These are phyloP conservation scores for Ciconia stormi DNA, from an alignment of 2,113 vertebrate genomes.

Conservation along the genomic window DNA sequence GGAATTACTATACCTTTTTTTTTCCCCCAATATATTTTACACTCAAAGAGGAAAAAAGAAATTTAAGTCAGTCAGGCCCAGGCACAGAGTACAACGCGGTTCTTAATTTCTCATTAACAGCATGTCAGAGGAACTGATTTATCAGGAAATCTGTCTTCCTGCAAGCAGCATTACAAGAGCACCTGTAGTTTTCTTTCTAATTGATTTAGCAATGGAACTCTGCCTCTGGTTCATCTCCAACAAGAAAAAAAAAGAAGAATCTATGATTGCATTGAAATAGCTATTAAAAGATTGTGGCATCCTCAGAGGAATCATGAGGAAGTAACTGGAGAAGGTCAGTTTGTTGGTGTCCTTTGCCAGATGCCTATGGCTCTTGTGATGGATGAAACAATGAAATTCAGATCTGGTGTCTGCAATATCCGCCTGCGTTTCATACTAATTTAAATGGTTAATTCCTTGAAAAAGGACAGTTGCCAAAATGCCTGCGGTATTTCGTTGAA, in stretches of 20 bases:
- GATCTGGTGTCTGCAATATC: neutral
- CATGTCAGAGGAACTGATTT: conserved; percentile 48
- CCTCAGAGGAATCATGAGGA: neutral
- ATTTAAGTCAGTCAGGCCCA: neutral
- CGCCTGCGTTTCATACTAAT: neutral
- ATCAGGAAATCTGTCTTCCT: conserved; percentile 42
- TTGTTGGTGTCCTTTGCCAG: neutral
- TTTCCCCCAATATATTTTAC: neutral
- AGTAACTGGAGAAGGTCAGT: neutral
- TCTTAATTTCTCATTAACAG: conserved; percentile 57
- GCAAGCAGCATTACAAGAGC: neutral
- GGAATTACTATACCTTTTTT: neutral
- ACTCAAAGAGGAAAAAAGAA: neutral
- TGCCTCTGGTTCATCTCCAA: conserved; percentile 10
- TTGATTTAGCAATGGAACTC: conserved; percentile 30
- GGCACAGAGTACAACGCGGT: neutral
- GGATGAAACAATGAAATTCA: neutral
- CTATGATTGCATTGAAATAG: neutral
- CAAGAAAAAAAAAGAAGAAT: neutral
- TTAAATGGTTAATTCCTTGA: neutral
- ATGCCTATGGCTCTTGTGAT: neutral
- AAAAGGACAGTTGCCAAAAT: neutral
- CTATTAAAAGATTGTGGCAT: neutral
- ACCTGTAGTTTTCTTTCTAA: conserved; percentile 43
- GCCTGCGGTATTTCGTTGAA: neutral